These are phyloP conservation scores for Eupristina koningsbergeri DNA, from an alignment of 1,140 invertebrate genomes.

Conservation along the genomic window DNA sequence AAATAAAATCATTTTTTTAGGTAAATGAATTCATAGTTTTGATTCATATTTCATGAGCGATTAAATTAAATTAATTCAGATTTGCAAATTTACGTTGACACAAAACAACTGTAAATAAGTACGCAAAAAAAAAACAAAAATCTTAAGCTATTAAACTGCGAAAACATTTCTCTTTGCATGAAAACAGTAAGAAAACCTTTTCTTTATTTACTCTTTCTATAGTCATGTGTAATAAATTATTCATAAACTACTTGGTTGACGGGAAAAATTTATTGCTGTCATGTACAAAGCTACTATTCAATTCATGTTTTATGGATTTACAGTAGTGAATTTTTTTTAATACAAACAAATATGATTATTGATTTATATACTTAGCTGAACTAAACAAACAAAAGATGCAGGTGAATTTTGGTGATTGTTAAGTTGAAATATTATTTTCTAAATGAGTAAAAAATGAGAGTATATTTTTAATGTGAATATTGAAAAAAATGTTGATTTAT, in stretches of 20 bases:
- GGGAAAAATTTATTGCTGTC: constrained; percentile 16
- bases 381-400: too few species aligned
- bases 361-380: too few species aligned
- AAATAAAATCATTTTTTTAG: too few species aligned
- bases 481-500: too few species aligned
- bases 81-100: too few species aligned
- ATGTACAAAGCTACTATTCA: background rate
- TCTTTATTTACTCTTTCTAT: background rate
- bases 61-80: background rate
- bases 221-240: constrained; percentile 19
- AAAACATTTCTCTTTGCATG: background rate
- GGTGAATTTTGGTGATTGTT: too few species aligned
- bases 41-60: background rate
- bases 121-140: constrained; percentile 53
- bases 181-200: background rate
- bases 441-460: too few species aligned
- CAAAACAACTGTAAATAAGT: too few species aligned
- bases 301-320: background rate
- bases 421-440: too few species aligned
- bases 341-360: background rate
- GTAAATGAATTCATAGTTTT: too few species aligned
- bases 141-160: too few species aligned
- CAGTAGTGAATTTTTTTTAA: background rate
- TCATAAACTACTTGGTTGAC: constrained; percentile 14
- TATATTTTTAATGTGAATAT: too few species aligned